Evolutionary conservation across 2,888 invertebrate species (phyloP), one percentile per base, ranked within the genome.

Genomic region (Drosophila siamana): DNA sequence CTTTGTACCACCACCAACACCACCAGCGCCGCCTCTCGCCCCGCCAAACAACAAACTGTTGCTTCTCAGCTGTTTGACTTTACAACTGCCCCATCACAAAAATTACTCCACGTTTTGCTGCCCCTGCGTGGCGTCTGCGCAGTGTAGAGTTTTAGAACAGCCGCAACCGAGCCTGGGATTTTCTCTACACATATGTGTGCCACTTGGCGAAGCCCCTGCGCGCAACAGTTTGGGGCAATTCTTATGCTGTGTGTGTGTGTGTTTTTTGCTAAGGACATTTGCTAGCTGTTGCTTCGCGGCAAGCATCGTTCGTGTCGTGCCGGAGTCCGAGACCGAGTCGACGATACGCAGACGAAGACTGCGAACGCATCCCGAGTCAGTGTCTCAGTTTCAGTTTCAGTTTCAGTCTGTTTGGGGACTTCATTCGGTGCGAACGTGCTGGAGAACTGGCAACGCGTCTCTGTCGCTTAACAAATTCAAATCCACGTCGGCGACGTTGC

Each of bases 221-320:
- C 67, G 85, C 85, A 86, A 86, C 85, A 86, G 85, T 86, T 85
- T 87, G 88, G 88, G 86, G 65, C 9, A 50, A 86, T 73, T 85
- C 62, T 69, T 76, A 73, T 81, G 82, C 76, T 80, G 80, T n/a
- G n/a, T n/a, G n/a, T n/a, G n/a, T n/a, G n/a, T n/a, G n/a, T n/a
- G n/a, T n/a, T n/a, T n/a, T n/a, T n/a, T n/a, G n/a, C n/a, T n/a
- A n/a, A 13, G 60, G 82, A 85, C 36, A 69, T 87, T 85, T 74
- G 50, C 69, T 78, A 89, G 89, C 85, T 85, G 85, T 85, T 85
- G 84, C 84, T 85, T 89, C 78, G 70, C 65, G 64, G 48, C 52
- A 55, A 63, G 60, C 54, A 36, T 55, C 70, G 62, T 19, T 19
- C 3, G 33, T n/a, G 13, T 41, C 16, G 44, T 41, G 8, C 11